A percentile compares a stretch with the other conserved stretches of the same genome.
Evolutionary conservation across 2,113 vertebrate genomes (phyloP).

Genomic region (Suricata suricatta): DNA sequence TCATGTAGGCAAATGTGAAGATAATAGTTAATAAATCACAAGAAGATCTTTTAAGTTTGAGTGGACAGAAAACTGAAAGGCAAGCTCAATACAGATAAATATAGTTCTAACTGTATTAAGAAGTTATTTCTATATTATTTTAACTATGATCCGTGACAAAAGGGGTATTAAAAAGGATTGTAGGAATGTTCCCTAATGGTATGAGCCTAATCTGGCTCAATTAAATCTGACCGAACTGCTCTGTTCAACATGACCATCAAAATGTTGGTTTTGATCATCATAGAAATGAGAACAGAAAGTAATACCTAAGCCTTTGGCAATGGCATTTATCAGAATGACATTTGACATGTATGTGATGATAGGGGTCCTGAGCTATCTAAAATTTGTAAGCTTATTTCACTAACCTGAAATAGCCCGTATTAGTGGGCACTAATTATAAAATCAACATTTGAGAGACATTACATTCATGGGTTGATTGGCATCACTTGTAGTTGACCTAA

Average conservation of each 20-base stretch:
- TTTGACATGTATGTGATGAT: background rate
- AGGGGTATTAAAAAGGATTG: constrained; percentile 9
- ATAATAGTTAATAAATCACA: background rate
- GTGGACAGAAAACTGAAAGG: constrained; percentile 13
- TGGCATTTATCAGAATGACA: background rate
- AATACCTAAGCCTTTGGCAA: background rate
- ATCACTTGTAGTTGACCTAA: background rate
- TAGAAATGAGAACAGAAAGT: background rate
- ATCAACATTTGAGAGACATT: background rate
- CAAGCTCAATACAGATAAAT: background rate
- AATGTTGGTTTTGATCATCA: constrained; percentile 24
- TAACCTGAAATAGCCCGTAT: background rate
- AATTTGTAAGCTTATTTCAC: constrained; percentile 29
- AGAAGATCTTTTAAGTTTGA: background rate
- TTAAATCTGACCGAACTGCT: background rate
- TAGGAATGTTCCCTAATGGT: background rate
- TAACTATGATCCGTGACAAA: constrained; percentile 28
- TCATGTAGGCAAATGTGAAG: background rate
- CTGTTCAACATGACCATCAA: background rate
- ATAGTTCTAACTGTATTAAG: background rate
- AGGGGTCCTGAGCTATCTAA: background rate
- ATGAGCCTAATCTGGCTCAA: background rate
- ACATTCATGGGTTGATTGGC: background rate
- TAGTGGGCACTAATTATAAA: background rate
- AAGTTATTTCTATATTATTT: constrained; percentile 1